Base-by-base conservation (phyloP, 2,888 invertebrate genomes). In the Lepidonotus clava region DNA sequence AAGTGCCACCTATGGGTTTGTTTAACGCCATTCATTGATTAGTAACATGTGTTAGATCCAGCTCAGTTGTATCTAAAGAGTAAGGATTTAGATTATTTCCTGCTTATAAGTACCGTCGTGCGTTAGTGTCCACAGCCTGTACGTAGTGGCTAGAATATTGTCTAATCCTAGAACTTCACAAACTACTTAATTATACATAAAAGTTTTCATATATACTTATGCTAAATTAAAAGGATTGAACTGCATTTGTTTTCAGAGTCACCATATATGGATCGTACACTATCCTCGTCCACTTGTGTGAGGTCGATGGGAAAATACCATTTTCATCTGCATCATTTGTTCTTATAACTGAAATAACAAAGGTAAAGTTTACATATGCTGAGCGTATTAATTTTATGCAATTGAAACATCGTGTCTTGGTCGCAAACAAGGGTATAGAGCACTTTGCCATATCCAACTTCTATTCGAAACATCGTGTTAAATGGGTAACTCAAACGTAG, bases 201-300 rank as follows among this genome's bases (percentile, higher is more conserved):
- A 11, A 56, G 21, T 56, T n/a, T 56, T 8, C n/a, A 18, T 56
- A 56, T n/a, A 18, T 56, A 11, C 8, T 56, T n/a, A 5, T 5
- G 5, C 56, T 21, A n/a, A 56, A n/a, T 56, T 80, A 80, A 6
- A 80, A 28, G 5, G 28, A 32, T 14, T 28, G 32, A 76, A 11
- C 32, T 84, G 56, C 28, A 18, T 80, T 80, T 24, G 1, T 34
- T 87, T 88, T 34, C 91, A 93, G 93, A 86, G 92, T 91, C 24
- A 34, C 92, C 21, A 91, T 93, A 11, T 94, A 94, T 89, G 92
- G 93, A 6, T 91, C 92, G 0, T 94, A 93, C 87, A 91, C 92
- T 0, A 91, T 93, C 5, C 88, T 94, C 77, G 92, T 93, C 8
- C 93, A 94, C 87, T 88, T 94, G 40, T 92, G 92, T 86, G 92